These are phyloP conservation scores for Microcebus lehilahytsara DNA, from an alignment of 2,113 vertebrate genomes.

Conservation along the genomic window DNA sequence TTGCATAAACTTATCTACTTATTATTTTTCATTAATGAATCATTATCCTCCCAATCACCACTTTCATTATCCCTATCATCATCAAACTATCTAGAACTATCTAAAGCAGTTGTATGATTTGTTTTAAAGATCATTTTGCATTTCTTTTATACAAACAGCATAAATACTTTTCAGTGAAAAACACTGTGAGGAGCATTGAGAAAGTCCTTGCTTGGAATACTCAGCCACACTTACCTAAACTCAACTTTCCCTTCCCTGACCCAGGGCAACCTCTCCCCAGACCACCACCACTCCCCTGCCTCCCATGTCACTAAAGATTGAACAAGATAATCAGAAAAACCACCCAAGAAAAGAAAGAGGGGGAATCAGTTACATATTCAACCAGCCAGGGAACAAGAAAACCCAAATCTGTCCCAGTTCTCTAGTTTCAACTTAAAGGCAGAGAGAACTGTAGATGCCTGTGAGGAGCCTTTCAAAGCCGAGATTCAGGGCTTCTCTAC, in stretches of 20 bases:
- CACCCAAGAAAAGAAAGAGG: constrained; percentile 54
- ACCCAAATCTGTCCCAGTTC: constrained; percentile 47
- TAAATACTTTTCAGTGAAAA: not conserved
- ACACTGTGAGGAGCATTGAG: not conserved
- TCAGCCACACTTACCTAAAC: not conserved
- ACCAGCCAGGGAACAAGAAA: constrained; percentile 52
- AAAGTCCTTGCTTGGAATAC: not conserved
- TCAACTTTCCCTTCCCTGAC: not conserved
- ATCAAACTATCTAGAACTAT: not conserved
- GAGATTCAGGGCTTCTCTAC: constrained; percentile 57
- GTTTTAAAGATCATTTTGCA: not conserved
- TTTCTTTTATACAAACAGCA: not conserved
- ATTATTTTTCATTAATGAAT: constrained; percentile 6
- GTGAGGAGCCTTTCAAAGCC: constrained; percentile 58
- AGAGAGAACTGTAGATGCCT: constrained; percentile 55
- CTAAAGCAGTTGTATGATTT: not conserved
- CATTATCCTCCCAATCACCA: not conserved
- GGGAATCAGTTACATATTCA: constrained; percentile 45
- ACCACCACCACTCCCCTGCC: not conserved
- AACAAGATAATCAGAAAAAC: constrained; percentile 57
- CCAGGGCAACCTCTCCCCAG: not conserved
- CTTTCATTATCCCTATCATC: not conserved
- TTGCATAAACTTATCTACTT: not conserved
- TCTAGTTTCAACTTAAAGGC: constrained; percentile 68
- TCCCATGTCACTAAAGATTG: not conserved